Conservation (phyloP, 1,140 invertebrate species). For the Centruroides sculpturatus region DNA sequence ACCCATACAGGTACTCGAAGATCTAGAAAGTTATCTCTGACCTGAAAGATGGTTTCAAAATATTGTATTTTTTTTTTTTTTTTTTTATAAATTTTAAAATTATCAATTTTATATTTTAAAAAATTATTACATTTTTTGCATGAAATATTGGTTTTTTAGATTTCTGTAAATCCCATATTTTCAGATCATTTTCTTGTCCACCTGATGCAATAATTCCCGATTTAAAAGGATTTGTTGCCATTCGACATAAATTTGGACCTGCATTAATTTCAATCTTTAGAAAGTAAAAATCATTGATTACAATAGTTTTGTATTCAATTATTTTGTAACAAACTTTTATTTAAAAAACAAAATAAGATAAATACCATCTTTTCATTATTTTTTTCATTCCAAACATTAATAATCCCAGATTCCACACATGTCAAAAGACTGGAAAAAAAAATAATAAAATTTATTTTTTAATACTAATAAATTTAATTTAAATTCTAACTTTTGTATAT, state of each 20-base stretch:
- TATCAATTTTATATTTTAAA: not conserved
- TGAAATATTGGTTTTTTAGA: constrained; percentile 37
- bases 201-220: constrained; percentile 45
- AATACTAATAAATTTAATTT: too few relatives aligned
- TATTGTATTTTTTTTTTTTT: too few relatives aligned
- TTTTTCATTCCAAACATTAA: constrained; percentile 35
- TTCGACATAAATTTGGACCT: constrained; percentile 32
- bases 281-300: not conserved
- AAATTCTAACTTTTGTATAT: too few relatives aligned
- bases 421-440: constrained; percentile 34
- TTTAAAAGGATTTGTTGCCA: constrained; percentile 34
- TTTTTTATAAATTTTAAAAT: not conserved
- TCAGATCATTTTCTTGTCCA: constrained; percentile 55
- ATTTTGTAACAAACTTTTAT: not conserved
- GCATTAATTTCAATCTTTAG: constrained; percentile 19
- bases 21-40: constrained; percentile 55
- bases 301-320: not conserved
- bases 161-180: constrained; percentile 50
- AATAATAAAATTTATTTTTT: constrained; percentile 20
- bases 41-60: constrained; percentile 27
- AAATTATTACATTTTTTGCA: constrained; percentile 49
- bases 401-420: constrained; percentile 39
- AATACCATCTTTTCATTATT: constrained; percentile 18
- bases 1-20: constrained; percentile 64
- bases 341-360: not conserved